Conservation (phyloP, 2,797 vertebrate species). For the Karalla daura region DNA sequence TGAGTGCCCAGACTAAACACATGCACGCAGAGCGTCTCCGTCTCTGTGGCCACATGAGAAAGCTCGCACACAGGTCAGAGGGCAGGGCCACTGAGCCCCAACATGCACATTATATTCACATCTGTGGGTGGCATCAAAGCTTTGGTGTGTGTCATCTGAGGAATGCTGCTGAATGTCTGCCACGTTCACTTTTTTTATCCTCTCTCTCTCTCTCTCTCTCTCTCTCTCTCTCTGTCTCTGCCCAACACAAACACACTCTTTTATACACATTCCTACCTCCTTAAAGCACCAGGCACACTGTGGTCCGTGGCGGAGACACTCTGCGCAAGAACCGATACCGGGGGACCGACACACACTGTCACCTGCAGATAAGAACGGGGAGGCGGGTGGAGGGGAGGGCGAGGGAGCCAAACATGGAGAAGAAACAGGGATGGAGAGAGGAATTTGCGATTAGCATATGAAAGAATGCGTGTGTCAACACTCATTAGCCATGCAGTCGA, state of each 20-base stretch:
- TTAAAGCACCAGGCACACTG: slow-evolving; percentile 97
- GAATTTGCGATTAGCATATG: slow-evolving; percentile 65
- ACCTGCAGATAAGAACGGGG: slow-evolving; percentile 78
- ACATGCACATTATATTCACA: slow-evolving; percentile 69
- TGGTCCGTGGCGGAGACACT: slow-evolving; percentile 91
- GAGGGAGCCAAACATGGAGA: not conserved
- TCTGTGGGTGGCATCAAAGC: slow-evolving; percentile 61
- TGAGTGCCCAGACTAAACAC: slow-evolving; percentile 66
- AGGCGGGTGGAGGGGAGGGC: slow-evolving; percentile 1
- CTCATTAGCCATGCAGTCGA: slow-evolving; percentile 53
- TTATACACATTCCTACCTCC: slow-evolving; percentile 84
- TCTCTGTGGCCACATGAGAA: slow-evolving; percentile 50
- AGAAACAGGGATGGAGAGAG: slow-evolving; percentile 9
- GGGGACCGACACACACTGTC: slow-evolving; percentile 88
- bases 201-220: not conserved
- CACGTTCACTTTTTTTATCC: slow-evolving; percentile 16
- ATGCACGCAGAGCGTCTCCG: slow-evolving; percentile 37
- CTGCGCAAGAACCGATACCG: slow-evolving; percentile 85
- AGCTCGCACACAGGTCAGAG: slow-evolving; percentile 48
- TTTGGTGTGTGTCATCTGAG: slow-evolving; percentile 61
- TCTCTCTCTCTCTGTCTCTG: not conserved
- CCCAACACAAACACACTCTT: slow-evolving; percentile 22
- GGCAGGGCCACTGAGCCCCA: slow-evolving; percentile 37
- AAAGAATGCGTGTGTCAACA: slow-evolving; percentile 58
- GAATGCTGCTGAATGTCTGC: slow-evolving; percentile 56